Evolutionary conservation across 2,113 vertebrate genomes (phyloP).

Genomic region (Theropithecus gelada): DNA sequence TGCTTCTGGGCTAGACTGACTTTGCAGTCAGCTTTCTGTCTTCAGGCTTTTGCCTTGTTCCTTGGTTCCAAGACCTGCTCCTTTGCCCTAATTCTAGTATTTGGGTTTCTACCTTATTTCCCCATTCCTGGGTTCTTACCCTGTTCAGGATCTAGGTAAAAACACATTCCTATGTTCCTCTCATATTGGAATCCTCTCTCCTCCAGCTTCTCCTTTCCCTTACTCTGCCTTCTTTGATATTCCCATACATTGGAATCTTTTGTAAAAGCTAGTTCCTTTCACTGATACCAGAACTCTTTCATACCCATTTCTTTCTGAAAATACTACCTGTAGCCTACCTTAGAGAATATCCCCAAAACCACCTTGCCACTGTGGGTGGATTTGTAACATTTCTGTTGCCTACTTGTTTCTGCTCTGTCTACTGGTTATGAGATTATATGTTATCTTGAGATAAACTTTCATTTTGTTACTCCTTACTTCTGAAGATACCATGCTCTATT

Average conservation of each 20-base stretch:
- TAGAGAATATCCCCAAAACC: not conserved
- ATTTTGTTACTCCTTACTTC: not conserved
- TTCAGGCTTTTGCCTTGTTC: not conserved
- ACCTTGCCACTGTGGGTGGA: not conserved
- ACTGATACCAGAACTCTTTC: not conserved
- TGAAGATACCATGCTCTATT: not conserved
- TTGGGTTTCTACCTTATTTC: not conserved
- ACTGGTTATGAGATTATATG: not conserved
- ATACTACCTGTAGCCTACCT: not conserved
- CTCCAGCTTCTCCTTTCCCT: not conserved
- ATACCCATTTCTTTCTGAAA: not conserved
- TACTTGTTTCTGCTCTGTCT: not conserved
- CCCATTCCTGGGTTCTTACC: not conserved
- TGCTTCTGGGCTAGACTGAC: not conserved
- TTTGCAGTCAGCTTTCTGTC: not conserved
- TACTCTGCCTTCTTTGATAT: not conserved
- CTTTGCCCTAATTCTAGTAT: not conserved
- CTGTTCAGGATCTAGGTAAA: not conserved
- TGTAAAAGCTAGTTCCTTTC: not conserved
- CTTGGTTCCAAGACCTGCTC: not conserved
- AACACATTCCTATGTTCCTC: not conserved
- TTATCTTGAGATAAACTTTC: not conserved
- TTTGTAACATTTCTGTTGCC: not conserved
- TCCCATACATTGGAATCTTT: not conserved
- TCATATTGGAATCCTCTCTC: not conserved